A percentile compares a stretch with the other conserved stretches of the same genome.
These are phyloP conservation scores for Microtus oregoni DNA, from an alignment of 2,113 vertebrate genomes.

Conservation along the genomic window DNA sequence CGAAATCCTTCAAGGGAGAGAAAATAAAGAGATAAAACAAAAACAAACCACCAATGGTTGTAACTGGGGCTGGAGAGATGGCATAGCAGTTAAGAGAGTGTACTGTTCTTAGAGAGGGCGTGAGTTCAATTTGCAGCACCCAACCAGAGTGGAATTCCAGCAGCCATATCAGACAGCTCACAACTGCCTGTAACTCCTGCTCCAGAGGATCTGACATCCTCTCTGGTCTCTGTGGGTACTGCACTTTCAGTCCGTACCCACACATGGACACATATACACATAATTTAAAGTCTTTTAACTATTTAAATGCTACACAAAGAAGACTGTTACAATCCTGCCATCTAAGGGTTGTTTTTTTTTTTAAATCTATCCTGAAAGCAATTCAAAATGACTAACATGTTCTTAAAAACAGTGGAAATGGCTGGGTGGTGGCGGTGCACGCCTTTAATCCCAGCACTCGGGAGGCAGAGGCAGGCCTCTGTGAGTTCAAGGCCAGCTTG, in stretches of 20 bases:
- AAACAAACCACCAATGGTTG: background rate
- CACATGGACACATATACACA: background rate
- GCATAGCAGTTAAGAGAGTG: background rate
- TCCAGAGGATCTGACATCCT: background rate
- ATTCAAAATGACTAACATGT: background rate
- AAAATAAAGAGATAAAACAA: background rate
- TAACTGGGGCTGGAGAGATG: background rate
- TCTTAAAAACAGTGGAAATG: conserved; percentile 15
- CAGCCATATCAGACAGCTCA: background rate
- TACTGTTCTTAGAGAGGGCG: background rate
- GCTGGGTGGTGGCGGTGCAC: no score
- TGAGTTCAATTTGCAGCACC: background rate
- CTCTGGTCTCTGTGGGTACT: background rate
- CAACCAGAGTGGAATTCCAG: background rate
- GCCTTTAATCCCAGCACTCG: no score
- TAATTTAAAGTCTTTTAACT: background rate
- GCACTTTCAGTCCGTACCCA: background rate
- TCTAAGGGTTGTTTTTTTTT: background rate
- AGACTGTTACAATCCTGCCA: background rate
- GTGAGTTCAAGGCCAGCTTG: no score
- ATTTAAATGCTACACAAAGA: background rate
- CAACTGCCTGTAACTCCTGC: background rate
- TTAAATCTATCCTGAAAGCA: conserved; percentile 40
- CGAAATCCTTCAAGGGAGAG: background rate
- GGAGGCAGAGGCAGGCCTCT: no score